Base-by-base conservation (phyloP, 2,888 invertebrate species). In the Drepanosiphum platanoidis region DNA sequence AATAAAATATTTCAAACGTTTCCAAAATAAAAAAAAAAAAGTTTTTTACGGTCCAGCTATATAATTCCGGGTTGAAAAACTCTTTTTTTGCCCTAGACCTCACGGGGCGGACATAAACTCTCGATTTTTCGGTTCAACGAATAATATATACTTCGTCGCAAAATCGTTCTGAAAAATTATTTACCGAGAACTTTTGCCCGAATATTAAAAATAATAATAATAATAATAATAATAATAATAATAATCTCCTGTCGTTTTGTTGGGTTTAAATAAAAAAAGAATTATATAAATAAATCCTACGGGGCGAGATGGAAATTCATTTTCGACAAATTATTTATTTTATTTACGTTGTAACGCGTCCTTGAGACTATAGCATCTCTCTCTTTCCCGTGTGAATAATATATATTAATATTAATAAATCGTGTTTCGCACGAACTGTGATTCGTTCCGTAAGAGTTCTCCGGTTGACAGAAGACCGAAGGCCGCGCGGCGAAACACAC, bases 41-140 rank as follows among this genome's bases (percentile, higher is more conserved):
- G 68, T 36, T 75, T 68, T 83, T 75, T 75, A 75, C 66, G 68
- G 66, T 84, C 52, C 83, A 75, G 52, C 46, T 52, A 32, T 13
- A 70, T 71, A 71, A 75, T 68, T 83, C 32, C 22, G 75, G 75
- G 52, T 15, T 13, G 68, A 68, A 68, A 52, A 75, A 68, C 18
- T 36, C 30, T 64, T 58, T 71, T 80, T 82, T 61, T 18, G 3
- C 61, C 61, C 36, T 8, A 22, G n/a, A 15, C 27, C 18, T 36
- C 42, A n/a, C 2, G 58, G 34, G 52, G 68, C 75, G 52, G 46
- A 83, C 83, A 75, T 75, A 75, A 84, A 75, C 83, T 75, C 83
- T 13, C 68, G 75, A 75, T 84, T 84, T 66, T 75, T 84, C 83
- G 32, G 75, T 75, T 84, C 83, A 75, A 75, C 74, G 68, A 84